Base-by-base conservation (phyloP, 1,140 invertebrate genomes). In the Dendrolimus kikuchii region DNA sequence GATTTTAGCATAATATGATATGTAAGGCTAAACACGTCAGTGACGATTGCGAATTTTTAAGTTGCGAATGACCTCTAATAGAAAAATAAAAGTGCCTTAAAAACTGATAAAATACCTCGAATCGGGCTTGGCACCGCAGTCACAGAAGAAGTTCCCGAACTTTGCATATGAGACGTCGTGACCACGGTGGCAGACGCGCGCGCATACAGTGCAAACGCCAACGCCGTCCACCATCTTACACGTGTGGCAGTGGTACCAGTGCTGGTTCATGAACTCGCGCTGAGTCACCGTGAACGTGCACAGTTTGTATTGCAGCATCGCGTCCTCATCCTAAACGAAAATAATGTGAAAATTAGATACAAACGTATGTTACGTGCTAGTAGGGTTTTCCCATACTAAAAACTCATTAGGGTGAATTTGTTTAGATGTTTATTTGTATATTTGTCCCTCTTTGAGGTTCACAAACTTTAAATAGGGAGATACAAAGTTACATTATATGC, bases 141-240 rank as follows among this genome's bases (percentile, higher is more conserved):
- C 98, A 79, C 98, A 99, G 87, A 99, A 99, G 89, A 99, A 99
- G 63, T 98, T 98, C 4, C 98, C 98, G 81, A 95, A 98, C 80
- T 99, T 99, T 10, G 98, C 96, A 83, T 99, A 99, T 0, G 97
- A 98, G 0, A 99, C 92, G 78, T 99, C 98, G 81, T 99, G 98
- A 7, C 95, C 96, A 59, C 95, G 93, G 79, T 99, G 98, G 76
- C 98, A 99, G 4, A 99, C 98, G 54, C 96, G 90, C 3, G 98
- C 98, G 88, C 98, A 99, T 1, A 99, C 94, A 0, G 96, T 97
- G 80, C 98, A 99, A 7, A 99, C 97, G 0, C 98, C 98, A 9
- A 98, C 96, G 7, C 97, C 95, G 79, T 99, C 98, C 23, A 98
- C 93, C 98, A 99, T 99, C 73, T 95, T 96, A 81, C 98, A 99